A percentile compares a stretch with the other conserved stretches of the same genome.
phyloP scores from a whole-genome alignment of 2,113 vertebrate species.

The Clarias magur region DNA sequence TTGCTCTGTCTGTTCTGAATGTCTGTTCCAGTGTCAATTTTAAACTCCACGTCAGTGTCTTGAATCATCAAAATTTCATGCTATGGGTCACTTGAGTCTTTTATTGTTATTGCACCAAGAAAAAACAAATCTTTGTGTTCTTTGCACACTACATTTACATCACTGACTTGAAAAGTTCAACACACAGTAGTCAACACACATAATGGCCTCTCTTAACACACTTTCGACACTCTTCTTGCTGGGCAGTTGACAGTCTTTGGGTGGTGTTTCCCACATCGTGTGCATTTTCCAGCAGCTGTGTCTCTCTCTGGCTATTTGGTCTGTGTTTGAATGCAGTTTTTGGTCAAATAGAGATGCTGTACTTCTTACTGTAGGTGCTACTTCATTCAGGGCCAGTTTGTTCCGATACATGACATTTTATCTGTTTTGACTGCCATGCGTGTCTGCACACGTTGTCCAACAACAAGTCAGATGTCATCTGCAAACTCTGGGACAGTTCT shows the following conservation, averaged over 20 bases:
- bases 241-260: background rate
- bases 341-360: background rate
- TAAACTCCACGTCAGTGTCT: background rate
- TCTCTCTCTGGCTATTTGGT: background rate
- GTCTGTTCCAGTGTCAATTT: too few species aligned
- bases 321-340: background rate
- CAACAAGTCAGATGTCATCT: background rate
- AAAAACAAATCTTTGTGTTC: background rate
- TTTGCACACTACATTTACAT: background rate
- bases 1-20: too few species aligned
- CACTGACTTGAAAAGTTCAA: background rate
- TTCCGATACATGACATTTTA: background rate
- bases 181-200: background rate
- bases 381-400: background rate
- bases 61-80: background rate
- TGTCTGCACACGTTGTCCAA: background rate
- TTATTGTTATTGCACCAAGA: background rate
- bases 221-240: background rate
- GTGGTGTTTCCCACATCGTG: background rate
- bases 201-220: background rate
- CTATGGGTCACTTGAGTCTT: background rate
- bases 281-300: background rate
- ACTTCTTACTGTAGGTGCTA: background rate
- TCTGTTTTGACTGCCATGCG: background rate
- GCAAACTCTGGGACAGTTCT: too few species aligned